Evolutionary conservation across 92 coral and sea anemone genomes (phyloP).

Genomic region (Heteractis magnifica): DNA sequence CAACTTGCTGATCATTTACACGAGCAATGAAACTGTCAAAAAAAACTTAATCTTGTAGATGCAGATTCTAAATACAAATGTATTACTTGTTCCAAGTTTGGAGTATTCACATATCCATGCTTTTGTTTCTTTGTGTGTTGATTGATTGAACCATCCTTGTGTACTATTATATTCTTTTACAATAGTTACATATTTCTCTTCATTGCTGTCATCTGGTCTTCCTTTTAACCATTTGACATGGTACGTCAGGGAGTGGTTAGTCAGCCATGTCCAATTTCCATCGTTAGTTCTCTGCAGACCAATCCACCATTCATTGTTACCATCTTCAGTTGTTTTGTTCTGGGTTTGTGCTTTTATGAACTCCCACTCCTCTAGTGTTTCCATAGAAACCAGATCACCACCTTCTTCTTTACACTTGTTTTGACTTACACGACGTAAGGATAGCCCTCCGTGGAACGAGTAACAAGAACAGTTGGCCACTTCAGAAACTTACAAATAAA

Average conservation of each 20-base stretch:
- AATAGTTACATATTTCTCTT: background rate
- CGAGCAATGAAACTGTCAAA: too few species aligned
- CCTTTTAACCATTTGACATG: background rate
- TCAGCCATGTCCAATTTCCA: background rate
- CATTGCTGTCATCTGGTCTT: background rate
- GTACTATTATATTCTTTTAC: background rate
- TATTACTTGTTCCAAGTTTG: background rate
- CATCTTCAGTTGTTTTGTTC: background rate
- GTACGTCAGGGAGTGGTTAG: background rate
- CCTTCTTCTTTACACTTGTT: background rate
- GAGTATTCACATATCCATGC: slow-evolving; percentile 1
- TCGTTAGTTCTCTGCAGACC: background rate
- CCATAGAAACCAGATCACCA: too few species aligned
- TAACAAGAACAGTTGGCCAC: slow-evolving; percentile 36
- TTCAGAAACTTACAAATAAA: background rate
- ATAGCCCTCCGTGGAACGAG: background rate
- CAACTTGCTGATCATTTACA: too few species aligned
- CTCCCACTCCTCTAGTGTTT: too few species aligned
- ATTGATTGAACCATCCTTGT: background rate
- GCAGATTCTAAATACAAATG: background rate
- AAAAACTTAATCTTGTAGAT: too few species aligned
- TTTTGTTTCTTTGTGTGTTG: background rate
- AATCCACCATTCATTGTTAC: background rate
- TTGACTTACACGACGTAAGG: background rate
- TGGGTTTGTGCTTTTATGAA: too few species aligned